Percentiles rank a stretch among this genome's conserved stretches.
These are phyloP conservation scores for Siniperca obscura DNA, from an alignment of 2,797 vertebrate genomes.

Conservation along the genomic window DNA sequence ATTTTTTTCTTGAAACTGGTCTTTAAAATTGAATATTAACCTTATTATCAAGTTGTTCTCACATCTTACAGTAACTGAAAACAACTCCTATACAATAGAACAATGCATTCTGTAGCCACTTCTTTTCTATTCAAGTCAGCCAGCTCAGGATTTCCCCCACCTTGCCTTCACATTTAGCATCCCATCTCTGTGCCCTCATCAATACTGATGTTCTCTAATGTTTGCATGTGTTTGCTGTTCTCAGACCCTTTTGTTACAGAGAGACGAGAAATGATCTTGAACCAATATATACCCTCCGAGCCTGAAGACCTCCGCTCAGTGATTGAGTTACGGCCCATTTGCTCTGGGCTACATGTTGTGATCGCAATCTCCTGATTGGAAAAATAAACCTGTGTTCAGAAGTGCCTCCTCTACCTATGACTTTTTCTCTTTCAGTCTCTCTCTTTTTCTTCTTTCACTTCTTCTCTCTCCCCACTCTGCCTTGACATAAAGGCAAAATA, in stretches of 20 bases:
- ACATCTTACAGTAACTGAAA: conserved; percentile 33
- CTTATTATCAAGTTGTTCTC: conserved; percentile 33
- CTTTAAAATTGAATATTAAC: conserved; percentile 27
- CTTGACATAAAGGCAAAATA: conserved; percentile 26
- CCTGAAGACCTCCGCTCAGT: conserved; percentile 64
- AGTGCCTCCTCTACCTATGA: conserved; percentile 29
- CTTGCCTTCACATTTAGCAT: conserved; percentile 51
- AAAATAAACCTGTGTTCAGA: conserved; percentile 65
- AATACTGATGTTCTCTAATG: conserved; percentile 31
- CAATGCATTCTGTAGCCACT: conserved; percentile 60
- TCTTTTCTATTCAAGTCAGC: conserved; percentile 44
- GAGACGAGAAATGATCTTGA: conserved; percentile 72
- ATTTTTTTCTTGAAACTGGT: neutral
- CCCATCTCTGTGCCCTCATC: conserved; percentile 48
- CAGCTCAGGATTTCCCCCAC: conserved; percentile 64
- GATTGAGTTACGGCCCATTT: conserved; percentile 74
- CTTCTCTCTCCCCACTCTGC: neutral
- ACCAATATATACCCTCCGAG: conserved; percentile 49
- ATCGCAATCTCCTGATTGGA: conserved; percentile 76
- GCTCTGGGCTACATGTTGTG: conserved; percentile 65
- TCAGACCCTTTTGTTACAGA: conserved; percentile 56
- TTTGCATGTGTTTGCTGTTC: conserved; percentile 40
- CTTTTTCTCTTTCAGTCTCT: conserved; percentile 2
- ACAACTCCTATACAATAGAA: conserved; percentile 58
- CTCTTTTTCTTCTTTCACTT: neutral